phyloP scores from a whole-genome alignment of 2,113 vertebrate species.

The Mola mola region DNA sequence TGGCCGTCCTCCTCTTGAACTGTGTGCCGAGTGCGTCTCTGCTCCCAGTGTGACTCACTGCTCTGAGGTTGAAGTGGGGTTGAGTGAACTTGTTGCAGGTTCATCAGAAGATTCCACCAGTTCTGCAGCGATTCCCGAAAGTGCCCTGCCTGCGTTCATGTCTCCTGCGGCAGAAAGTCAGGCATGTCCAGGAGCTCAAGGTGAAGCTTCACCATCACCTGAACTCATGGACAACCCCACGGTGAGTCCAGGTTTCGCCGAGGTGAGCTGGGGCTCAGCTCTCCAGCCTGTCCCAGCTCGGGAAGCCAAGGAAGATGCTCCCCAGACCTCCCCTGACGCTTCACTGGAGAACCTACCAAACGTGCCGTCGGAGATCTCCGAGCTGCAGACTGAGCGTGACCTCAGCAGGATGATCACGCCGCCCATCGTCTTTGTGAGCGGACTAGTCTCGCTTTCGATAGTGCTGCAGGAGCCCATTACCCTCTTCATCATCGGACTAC shows the following conservation, averaged over 20 bases:
- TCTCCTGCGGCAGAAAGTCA: slow-evolving; percentile 28
- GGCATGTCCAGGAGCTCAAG: slow-evolving; percentile 21
- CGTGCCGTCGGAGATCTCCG: slow-evolving; percentile 10
- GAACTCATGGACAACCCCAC: slow-evolving; percentile 28
- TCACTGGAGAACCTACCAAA: slow-evolving; percentile 35
- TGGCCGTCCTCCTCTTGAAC: slow-evolving; percentile 10
- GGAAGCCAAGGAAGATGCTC: slow-evolving; percentile 28
- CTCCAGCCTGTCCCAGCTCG: slow-evolving; percentile 6
- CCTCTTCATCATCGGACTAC: slow-evolving; percentile 69
- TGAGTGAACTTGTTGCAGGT: slow-evolving; percentile 20
- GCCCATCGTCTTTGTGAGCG: slow-evolving; percentile 61
- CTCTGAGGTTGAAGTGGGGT: slow-evolving; percentile 19
- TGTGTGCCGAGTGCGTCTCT: slow-evolving; percentile 15
- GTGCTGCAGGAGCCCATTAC: slow-evolving; percentile 65
- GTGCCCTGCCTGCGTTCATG: neutral
- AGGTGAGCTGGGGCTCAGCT: slow-evolving; percentile 12
- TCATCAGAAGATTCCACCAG: slow-evolving; percentile 33
- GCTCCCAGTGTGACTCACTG: slow-evolving; percentile 12
- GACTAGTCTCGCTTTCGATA: slow-evolving; percentile 62
- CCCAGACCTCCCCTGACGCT: slow-evolving; percentile 30
- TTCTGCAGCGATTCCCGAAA: slow-evolving; percentile 19
- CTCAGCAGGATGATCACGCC: slow-evolving; percentile 51
- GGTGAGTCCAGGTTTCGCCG: slow-evolving; percentile 17
- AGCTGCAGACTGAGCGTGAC: slow-evolving; percentile 23
- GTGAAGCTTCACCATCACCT: slow-evolving; percentile 25